Evolutionary conservation across 2,113 vertebrate species (phyloP).

Genomic region (Grallaria varia): DNA sequence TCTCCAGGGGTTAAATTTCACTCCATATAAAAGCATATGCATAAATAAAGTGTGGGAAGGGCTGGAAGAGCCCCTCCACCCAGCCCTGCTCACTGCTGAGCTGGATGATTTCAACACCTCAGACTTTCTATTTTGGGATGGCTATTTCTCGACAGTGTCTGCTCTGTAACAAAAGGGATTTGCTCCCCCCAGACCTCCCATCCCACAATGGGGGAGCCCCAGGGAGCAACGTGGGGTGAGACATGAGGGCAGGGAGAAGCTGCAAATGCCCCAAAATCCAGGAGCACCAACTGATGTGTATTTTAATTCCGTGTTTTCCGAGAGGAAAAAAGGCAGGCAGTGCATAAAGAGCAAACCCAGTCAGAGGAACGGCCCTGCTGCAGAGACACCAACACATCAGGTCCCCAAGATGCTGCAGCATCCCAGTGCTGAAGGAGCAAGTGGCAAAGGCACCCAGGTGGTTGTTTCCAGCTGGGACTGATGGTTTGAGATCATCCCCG

Average conservation of each 20-base stretch:
- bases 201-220: accelerated
- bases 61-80: neutral
- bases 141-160: neutral
- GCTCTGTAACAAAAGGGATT: neutral
- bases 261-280: neutral
- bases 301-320: neutral
- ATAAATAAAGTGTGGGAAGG: neutral
- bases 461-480: neutral
- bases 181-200: neutral
- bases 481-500: neutral
- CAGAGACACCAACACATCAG: neutral
- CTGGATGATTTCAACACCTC: neutral
- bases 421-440: accelerated
- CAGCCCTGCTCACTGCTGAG: neutral
- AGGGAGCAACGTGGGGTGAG: accelerated
- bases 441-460: neutral
- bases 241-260: neutral
- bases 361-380: neutral
- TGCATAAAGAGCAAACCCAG: neutral
- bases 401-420: neutral
- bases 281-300: neutral
- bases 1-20: neutral
- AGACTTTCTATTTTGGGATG: neutral
- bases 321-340: neutral
- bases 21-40: neutral